phyloP scores from a whole-genome alignment of 1,140 invertebrate genomes.

The Micrasema minimum region DNA sequence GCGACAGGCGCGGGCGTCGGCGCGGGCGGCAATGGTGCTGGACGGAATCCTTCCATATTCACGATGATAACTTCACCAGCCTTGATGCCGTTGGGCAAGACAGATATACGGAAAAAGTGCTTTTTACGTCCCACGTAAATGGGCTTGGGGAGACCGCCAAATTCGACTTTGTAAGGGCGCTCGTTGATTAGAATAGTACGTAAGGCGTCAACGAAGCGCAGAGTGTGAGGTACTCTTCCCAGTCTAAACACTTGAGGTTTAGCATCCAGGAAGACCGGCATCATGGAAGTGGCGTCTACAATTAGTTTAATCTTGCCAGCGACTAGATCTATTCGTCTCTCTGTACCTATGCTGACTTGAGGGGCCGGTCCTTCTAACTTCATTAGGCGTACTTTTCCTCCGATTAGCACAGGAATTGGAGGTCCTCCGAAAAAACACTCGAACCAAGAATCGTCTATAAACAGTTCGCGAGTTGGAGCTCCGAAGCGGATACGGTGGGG shows the following conservation, averaged over 20 bases:
- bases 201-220: constrained; percentile 83
- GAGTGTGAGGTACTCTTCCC: constrained; percentile 77
- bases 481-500: constrained; percentile 87
- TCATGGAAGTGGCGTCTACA: constrained; percentile 80
- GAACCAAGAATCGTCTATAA: constrained; percentile 87
- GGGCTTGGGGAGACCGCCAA: constrained; percentile 92
- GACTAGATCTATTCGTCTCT: constrained; percentile 79
- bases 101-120: constrained; percentile 82
- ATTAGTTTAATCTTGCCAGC: constrained; percentile 86
- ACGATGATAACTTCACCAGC: constrained; percentile 76
- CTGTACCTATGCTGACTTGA: constrained; percentile 80
- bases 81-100: constrained; percentile 78
- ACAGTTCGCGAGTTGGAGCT: constrained; percentile 90
- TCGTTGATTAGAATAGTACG: constrained; percentile 85
- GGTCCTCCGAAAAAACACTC: constrained; percentile 93
- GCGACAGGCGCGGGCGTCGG: neutral
- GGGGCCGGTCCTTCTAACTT: constrained; percentile 89
- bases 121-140: constrained; percentile 82
- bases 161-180: constrained; percentile 83
- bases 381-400: constrained; percentile 79
- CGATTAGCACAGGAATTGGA: constrained; percentile 83
- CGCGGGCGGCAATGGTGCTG: neutral
- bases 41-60: constrained; percentile 71
- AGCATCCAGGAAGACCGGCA: constrained; percentile 86
- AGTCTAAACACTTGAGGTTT: constrained; percentile 85